phyloP scores from a whole-genome alignment of 2,888 invertebrate species.

The Parnassius glacialis region DNA sequence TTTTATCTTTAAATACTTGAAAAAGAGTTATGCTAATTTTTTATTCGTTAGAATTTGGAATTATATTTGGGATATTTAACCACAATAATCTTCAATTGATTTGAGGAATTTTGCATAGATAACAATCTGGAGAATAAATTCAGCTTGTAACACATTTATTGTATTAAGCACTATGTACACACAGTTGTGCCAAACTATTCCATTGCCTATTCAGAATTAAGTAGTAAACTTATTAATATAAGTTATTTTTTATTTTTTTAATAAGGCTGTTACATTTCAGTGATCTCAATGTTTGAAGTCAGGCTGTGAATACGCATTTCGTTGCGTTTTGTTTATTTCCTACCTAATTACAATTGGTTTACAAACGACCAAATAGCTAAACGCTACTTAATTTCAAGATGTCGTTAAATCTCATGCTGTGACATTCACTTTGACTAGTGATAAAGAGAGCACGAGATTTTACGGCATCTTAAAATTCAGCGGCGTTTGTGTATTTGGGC shows the following conservation, averaged over 20 bases:
- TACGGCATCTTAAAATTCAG: too few relatives aligned
- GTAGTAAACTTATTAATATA: too few relatives aligned
- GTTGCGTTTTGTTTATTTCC: neutral
- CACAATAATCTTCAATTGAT: too few relatives aligned
- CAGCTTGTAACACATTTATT: neutral
- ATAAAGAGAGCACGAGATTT: too few relatives aligned
- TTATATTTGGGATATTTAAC: neutral
- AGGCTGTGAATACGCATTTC: slow-evolving; percentile 19
- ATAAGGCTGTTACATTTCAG: slow-evolving; percentile 9
- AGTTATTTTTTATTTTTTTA: neutral
- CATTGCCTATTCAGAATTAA: slow-evolving; percentile 1
- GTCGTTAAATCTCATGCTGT: too few relatives aligned
- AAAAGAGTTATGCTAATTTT: neutral
- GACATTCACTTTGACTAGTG: too few relatives aligned
- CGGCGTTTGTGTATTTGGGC: too few relatives aligned
- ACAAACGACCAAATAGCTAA: neutral
- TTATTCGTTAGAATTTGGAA: too few relatives aligned
- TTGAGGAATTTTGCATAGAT: too few relatives aligned
- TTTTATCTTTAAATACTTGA: neutral
- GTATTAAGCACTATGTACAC: slow-evolving; percentile 1
- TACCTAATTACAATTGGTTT: neutral
- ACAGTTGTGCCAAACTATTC: slow-evolving; percentile 37
- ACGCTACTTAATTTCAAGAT: too few relatives aligned
- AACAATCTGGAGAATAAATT: too few relatives aligned
- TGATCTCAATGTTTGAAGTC: slow-evolving; percentile 14